Evolutionary conservation across 1,140 invertebrate species (phyloP), one percentile per base, ranked within the genome.

Genomic region (Caenorhabditis remanei): DNA sequence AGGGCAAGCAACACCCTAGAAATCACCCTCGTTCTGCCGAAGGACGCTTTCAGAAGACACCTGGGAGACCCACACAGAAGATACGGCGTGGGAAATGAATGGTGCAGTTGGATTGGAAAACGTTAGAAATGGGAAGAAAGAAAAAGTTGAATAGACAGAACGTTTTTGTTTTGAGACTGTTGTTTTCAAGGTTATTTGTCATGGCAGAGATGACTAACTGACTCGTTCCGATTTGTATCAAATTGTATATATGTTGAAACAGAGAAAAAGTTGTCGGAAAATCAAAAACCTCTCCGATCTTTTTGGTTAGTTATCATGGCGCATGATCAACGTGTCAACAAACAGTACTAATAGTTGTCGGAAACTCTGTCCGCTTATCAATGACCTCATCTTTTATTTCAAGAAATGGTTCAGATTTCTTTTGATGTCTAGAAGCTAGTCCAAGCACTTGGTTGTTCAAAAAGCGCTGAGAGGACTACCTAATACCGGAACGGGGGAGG

Each of bases 321-420:
- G 21, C 21, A 63, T 63, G 61, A 63, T 63, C 21, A 63, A 63
- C 11, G 61, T 63, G 65, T 46, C 65, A 71, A 71, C 65, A 71
- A 71, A 71, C 65, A 71, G 61, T 63, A 63, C 61, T 71, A 46
- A 43, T 71, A 71, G 65, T 71, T 71, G 65, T 46, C 71, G 71
- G 71, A 79, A 50, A 79, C 65, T 46, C 40, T 16, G 11, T 46
- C 4, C 58, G 4, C 43, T 46, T 79, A 79, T 79, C 71, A 79
- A 50, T 79, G 71, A 79, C 71, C 71, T 79, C 71, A 79, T 79
- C 71, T 13, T 24, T 48, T 14, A 53, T 79, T 53, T 53, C 46
- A 14, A 50, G 46, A 79, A n/a, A 48, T 41, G 21, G 40, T 79
- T 53, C n/a, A 16, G 11, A n/a, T 79, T 79, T 48, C 40, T 53